phyloP scores from a whole-genome alignment of 2,797 vertebrate species.

The Lacerta agilis region DNA sequence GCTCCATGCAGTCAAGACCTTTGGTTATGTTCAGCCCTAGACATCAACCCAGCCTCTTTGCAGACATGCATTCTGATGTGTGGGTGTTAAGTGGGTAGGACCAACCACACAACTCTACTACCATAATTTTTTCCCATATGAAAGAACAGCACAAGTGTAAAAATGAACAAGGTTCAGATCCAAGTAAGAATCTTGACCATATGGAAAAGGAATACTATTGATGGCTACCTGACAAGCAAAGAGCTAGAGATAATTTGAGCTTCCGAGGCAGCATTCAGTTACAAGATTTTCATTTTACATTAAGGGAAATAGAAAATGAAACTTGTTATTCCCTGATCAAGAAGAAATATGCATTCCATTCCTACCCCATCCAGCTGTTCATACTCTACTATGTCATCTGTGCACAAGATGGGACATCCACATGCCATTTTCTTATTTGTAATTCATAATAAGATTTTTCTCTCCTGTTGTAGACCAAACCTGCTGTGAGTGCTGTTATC shows the following conservation, averaged over 20 bases:
- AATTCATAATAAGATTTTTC: conserved; percentile 43
- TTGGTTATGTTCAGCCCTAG: background rate
- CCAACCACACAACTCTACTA: too few species aligned
- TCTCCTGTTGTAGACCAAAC: conserved; percentile 28
- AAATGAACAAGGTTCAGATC: background rate
- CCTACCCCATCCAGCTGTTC: conserved; percentile 20
- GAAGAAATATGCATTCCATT: conserved; percentile 20
- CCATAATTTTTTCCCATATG: too few species aligned
- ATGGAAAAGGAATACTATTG: background rate
- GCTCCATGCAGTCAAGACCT: background rate
- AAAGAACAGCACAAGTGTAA: background rate
- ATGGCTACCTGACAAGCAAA: background rate
- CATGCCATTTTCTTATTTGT: conserved; percentile 46
- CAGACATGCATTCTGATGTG: background rate
- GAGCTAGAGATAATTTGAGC: background rate
- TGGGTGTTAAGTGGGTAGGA: background rate
- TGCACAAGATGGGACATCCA: conserved; percentile 3
- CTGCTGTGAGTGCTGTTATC: conserved; percentile 48
- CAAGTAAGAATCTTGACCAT: background rate
- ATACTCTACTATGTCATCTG: background rate
- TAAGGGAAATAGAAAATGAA: conserved; percentile 35
- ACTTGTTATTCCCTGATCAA: conserved; percentile 31
- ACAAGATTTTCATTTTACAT: conserved; percentile 48
- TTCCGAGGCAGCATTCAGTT: background rate
- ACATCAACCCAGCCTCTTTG: background rate